Percentiles rank a stretch among this genome's conserved stretches.
These are phyloP conservation scores for Drosophila kanapiae DNA, from an alignment of 1,140 invertebrate species.

Conservation along the genomic window DNA sequence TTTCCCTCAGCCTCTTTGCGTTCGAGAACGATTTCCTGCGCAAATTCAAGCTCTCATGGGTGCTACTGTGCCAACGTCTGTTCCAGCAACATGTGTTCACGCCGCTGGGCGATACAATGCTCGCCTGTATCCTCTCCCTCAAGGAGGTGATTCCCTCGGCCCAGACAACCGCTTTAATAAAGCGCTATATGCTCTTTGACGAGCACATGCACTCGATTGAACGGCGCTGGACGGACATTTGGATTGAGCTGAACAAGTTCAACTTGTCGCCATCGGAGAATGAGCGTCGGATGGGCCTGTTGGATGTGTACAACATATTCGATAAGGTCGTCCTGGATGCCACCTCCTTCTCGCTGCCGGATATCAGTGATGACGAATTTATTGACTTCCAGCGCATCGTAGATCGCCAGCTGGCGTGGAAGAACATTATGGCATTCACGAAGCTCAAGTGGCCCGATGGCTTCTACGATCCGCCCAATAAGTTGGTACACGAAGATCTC, in stretches of 20 bases:
- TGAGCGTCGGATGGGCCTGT: constrained; percentile 71
- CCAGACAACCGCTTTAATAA: constrained; percentile 72
- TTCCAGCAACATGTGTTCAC: constrained; percentile 84
- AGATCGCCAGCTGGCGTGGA: constrained; percentile 81
- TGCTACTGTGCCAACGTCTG: constrained; percentile 80
- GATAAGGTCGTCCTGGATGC: constrained; percentile 82
- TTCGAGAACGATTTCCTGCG: constrained; percentile 84
- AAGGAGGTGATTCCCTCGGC: constrained; percentile 73
- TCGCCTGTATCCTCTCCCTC: constrained; percentile 79
- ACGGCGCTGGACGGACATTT: constrained; percentile 80
- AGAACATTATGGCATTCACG: constrained; percentile 82
- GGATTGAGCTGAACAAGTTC: constrained; percentile 80
- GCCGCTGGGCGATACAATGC: constrained; percentile 76
- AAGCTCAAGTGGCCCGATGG: constrained; percentile 81
- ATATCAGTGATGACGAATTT: constrained; percentile 79
- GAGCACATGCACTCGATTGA: constrained; percentile 84
- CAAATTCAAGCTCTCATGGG: constrained; percentile 82
- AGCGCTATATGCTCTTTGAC: constrained; percentile 82
- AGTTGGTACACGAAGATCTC: constrained; percentile 73
- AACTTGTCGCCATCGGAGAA: constrained; percentile 80
- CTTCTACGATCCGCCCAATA: constrained; percentile 80
- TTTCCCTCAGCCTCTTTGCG: constrained; percentile 79
- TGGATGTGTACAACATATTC: constrained; percentile 83
- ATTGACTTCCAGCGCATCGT: constrained; percentile 80
- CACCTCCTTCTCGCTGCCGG: constrained; percentile 76